Base-by-base conservation (phyloP, 2,888 invertebrate species). In the Lucinisca nassula region DNA sequence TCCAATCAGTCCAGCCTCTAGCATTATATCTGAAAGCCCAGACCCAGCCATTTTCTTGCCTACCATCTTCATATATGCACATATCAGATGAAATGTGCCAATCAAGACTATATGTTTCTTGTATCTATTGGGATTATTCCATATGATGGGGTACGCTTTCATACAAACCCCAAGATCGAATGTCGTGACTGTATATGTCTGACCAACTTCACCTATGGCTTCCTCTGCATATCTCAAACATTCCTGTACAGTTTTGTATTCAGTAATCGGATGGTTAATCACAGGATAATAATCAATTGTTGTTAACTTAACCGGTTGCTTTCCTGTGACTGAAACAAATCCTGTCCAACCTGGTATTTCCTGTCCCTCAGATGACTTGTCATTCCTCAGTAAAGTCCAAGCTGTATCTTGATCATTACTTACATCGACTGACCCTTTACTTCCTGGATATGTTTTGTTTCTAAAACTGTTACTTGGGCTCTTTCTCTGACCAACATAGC, bases 231-330 rank as follows among this genome's bases (percentile, higher is more conserved):
- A 79, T 24, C 82, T 27, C 21, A 89, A 51, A 27, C 89, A 89
- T 70, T 90, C 88, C 40, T 91, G 84, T 0, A 92, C 91, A 32
- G 91, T 92, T 24, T 89, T 92, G 6, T 61, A 61, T 3, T 61
- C 61, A 27, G 61, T 61, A 24, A 61, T 61, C 27, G 61, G 61
- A 30, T 27, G 90, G 91, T 30, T 84, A 40, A 92, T 91, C 4
- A 92, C 90, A 10, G 88, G 90, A 74, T 88, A 92, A 49, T 92
- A 92, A 30, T 91, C 91, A 32, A 91, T 91, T 30, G 88, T 89
- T 37, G 91, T 90, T 49, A 90, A 76, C 10, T 70, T 58, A 8
- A 12, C 30, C 6, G 92, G 91, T 27, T 21, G 32, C 24, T 12
- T 45, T 4, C 90, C 91, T 30, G 84, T 88, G 14, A 76, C 61